A percentile compares a stretch with the other conserved stretches of the same genome.
phyloP scores from a whole-genome alignment of 1,140 invertebrate species.

The Drosophila pectinifera region DNA sequence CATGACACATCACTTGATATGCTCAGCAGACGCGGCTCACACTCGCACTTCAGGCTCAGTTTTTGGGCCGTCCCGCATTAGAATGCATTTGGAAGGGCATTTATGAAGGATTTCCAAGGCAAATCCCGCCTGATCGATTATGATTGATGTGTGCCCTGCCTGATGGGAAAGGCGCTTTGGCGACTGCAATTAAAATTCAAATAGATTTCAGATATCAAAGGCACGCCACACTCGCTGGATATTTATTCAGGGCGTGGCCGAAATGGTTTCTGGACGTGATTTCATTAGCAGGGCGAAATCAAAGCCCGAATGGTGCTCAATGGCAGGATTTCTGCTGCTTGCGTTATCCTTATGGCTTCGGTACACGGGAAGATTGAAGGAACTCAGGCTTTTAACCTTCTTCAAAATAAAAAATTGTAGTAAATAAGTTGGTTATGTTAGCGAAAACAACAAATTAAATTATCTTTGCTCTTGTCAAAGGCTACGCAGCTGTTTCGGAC shows the following conservation, averaged over 20 bases:
- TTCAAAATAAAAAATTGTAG: background rate
- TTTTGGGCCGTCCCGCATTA: conserved; percentile 64
- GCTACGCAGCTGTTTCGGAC: too few species aligned
- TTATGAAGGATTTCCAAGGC: conserved; percentile 67
- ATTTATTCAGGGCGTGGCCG: conserved; percentile 35
- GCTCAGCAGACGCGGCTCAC: conserved; percentile 27
- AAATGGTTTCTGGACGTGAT: conserved; percentile 61
- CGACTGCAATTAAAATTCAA: conserved; percentile 76
- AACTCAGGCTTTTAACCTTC: background rate
- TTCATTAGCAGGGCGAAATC: conserved; percentile 71
- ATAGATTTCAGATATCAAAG: conserved; percentile 39
- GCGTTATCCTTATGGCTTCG: conserved; percentile 17
- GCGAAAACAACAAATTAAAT: too few species aligned
- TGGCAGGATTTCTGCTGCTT: conserved; percentile 29
- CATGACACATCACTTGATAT: conserved; percentile 64
- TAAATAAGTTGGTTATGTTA: too few species aligned
- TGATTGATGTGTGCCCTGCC: conserved; percentile 60
- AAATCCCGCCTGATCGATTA: conserved; percentile 76
- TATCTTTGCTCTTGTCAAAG: too few species aligned
- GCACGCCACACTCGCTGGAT: background rate
- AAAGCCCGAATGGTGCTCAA: conserved; percentile 51
- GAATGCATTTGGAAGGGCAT: conserved; percentile 82
- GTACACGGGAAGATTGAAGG: background rate
- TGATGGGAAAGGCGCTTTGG: conserved; percentile 30
- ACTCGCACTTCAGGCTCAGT: conserved; percentile 24